Base-by-base conservation (phyloP, 2,888 invertebrate genomes). In the Netelia inedita region DNA sequence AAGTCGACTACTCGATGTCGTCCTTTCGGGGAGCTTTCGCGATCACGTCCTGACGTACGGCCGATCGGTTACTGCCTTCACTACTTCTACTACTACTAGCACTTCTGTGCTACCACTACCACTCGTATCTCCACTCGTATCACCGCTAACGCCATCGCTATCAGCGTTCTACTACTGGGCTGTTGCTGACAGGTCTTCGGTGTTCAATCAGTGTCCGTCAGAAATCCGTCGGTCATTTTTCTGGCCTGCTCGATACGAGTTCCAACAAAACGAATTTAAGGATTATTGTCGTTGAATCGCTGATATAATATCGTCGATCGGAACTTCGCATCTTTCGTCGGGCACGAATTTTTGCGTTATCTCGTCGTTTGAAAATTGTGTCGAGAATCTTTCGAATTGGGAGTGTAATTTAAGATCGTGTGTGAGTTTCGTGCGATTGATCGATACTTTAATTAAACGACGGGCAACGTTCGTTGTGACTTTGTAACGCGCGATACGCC, bases 21-120 rank as follows among this genome's bases (percentile, higher is more conserved):
- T 71, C 69, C 21, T 21, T 59, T 65, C 69, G 46, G 63, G 41
- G 41, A 35, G 19, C 21, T 8, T 69, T 53, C 69, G 41, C 10
- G 57, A 78, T 10, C 65, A 74, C 63, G 63, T 84, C 84, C 73
- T 81, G 80, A 84, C 84, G 80, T 53, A 79, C 65, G 83, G 80
- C 61, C 21, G 55, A 81, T 73, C 78, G 55, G 21, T 57, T 55
- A 35, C 65, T 28, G 35, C 63, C 71, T 65, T 16, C 35, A 28
- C 11, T 46, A 46, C 46, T 46, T 10, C 21, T 46, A 50, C 68
- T 10, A 50, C 68, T 28, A 68, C 68, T 16, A 19, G 11, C 19
- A 21, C 66, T 16, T 11, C 21, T 28, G 41, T 19, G 16, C 21
- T 57, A 41, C 21, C 16, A 72, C 35, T 19, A 19, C 14, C 5